Percentiles rank a stretch among this genome's conserved stretches.
Evolutionary conservation across 2,797 vertebrate species (phyloP).

Genomic region (Adelosebastes latens): DNA sequence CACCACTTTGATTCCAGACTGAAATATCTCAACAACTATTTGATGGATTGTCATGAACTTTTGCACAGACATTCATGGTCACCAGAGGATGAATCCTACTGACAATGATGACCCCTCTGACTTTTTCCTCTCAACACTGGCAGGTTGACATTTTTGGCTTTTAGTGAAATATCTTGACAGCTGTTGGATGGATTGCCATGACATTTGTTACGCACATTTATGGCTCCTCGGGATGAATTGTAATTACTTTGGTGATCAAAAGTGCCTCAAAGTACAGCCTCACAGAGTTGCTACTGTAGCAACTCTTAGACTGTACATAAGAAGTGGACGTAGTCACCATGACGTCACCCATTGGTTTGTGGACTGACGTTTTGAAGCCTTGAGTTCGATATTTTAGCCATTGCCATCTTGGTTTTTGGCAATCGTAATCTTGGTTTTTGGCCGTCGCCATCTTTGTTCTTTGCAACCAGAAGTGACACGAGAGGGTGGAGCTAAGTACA

Average conservation of each 20-base stretch:
- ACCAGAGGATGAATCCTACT: not conserved
- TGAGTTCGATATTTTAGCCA: too few species aligned
- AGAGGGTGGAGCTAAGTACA: too few species aligned
- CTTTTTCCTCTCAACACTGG: not conserved
- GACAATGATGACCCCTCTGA: not conserved
- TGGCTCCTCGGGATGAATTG: not conserved
- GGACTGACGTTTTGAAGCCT: too few species aligned
- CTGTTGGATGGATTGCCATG: not conserved
- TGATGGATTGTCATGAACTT: not conserved
- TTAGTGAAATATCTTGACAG: not conserved
- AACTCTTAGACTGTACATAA: not conserved
- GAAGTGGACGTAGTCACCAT: too few species aligned
- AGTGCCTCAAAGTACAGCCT: not conserved
- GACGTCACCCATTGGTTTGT: too few species aligned
- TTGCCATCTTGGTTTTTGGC: too few species aligned
- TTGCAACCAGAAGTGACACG: not conserved
- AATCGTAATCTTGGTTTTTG: too few species aligned
- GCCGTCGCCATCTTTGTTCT: too few species aligned
- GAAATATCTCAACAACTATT: not conserved
- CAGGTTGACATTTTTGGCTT: not conserved
- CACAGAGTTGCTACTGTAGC: not conserved
- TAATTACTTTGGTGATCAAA: not conserved
- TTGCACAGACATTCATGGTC: not conserved
- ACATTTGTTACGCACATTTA: not conserved
- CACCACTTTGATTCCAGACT: not conserved